phyloP scores from a whole-genome alignment of 2,113 vertebrate genomes.

The Psilopogon haemacephalus region DNA sequence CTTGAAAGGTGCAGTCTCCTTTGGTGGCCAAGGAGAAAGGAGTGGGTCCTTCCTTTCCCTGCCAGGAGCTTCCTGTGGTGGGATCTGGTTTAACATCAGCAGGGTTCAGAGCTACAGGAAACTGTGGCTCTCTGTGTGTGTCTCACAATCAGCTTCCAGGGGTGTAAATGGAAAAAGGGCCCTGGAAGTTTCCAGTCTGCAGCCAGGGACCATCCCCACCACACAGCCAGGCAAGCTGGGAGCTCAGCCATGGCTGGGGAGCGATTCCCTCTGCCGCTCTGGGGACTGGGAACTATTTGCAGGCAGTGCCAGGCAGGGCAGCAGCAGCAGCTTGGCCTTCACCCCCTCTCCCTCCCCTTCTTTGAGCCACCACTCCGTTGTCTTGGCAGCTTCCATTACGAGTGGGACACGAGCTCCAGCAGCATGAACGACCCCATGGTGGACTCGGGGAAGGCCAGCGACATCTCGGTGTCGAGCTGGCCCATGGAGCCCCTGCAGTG shows the following conservation, averaged over 20 bases:
- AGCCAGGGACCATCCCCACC: neutral
- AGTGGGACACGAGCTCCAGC: slow-evolving; percentile 81
- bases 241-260: neutral
- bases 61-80: neutral
- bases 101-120: neutral
- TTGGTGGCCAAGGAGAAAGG: accelerated
- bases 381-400: slow-evolving; percentile 76
- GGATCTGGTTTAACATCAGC: neutral
- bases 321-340: accelerated
- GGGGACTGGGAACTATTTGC: neutral
- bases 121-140: accelerated
- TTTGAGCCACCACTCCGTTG: accelerated
- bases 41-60: accelerated
- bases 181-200: neutral
- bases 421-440: slow-evolving; percentile 84
- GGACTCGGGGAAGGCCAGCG: slow-evolving; percentile 89
- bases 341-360: too few species aligned
- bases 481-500: slow-evolving; percentile 85
- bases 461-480: slow-evolving; percentile 88
- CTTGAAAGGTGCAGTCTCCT: accelerated
- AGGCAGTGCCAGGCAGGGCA: neutral
- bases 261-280: neutral
- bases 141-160: neutral
- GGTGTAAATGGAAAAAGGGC: neutral
- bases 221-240: accelerated